Conservation (phyloP, 1,140 invertebrate species). For the Drosophila melanogaster region Release_6_plus_ISO1_MT NT_033777.3:29383001-29383500, state of each 20-base stretch:
- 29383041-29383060: conserved; percentile 8
- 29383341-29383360: conserved; percentile 62
- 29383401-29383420: neutral
- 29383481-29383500: conserved; percentile 82
- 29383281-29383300: conserved; percentile 78
- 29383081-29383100: conserved; percentile 39
- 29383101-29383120: conserved; percentile 50
- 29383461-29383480: conserved; percentile 70
- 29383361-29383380: conserved; percentile 61
- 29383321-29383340: conserved; percentile 76
- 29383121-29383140: conserved; percentile 26
- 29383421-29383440: conserved; percentile 53
- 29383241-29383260: conserved; percentile 24
- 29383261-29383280: conserved; percentile 72
- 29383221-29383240: conserved; percentile 27
- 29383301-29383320: conserved; percentile 77
- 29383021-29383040: conserved; percentile 8
- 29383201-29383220: conserved; percentile 72
- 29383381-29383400: conserved; percentile 78
- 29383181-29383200: conserved; percentile 72
- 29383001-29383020: conserved; percentile 1
- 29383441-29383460: conserved; percentile 51
- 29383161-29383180: conserved; percentile 29
- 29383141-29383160: conserved; percentile 18
- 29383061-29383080: conserved; percentile 32